A percentile compares a stretch with the other conserved stretches of the same genome.
Conservation (phyloP, 2,113 vertebrate species). For the Perccottus glenii region DNA sequence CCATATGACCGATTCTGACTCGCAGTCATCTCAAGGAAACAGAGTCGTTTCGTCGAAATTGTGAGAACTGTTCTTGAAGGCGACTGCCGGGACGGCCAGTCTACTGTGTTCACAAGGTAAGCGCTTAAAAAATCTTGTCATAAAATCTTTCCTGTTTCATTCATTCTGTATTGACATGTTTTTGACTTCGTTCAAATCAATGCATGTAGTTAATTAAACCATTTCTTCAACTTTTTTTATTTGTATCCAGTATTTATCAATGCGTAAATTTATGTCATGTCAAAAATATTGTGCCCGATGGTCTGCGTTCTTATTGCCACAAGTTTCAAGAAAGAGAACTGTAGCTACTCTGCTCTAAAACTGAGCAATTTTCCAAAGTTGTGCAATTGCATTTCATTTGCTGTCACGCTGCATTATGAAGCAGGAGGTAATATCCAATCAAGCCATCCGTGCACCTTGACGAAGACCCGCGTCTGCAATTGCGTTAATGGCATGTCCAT, state of each 20-base stretch:
- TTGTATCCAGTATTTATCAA: background rate
- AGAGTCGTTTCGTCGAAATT: conserved; percentile 12
- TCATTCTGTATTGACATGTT: conserved; percentile 35
- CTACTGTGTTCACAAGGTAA: conserved; percentile 56
- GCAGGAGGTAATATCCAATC: conserved; percentile 32
- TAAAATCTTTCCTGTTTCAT: conserved; percentile 47
- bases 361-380: conserved; percentile 38
- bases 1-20: conserved; percentile 27
- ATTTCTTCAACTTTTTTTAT: conserved; percentile 9
- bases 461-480: conserved; percentile 44
- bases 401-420: conserved; percentile 35
- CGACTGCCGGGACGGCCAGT: conserved; percentile 19
- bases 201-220: background rate
- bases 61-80: conserved; percentile 50
- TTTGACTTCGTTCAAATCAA: conserved; percentile 32
- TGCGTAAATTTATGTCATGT: background rate
- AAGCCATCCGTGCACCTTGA: conserved; percentile 31
- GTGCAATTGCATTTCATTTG: background rate
- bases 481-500: conserved; percentile 43
- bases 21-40: conserved; percentile 14
- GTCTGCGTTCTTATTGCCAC: background rate
- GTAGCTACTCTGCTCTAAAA: background rate
- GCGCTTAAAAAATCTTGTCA: conserved; percentile 44
- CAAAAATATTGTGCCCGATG: background rate
- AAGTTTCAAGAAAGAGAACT: conserved; percentile 36